These are phyloP conservation scores for Carcharodon carcharias DNA, from an alignment of 2,797 vertebrate genomes.

Conservation along the genomic window DNA sequence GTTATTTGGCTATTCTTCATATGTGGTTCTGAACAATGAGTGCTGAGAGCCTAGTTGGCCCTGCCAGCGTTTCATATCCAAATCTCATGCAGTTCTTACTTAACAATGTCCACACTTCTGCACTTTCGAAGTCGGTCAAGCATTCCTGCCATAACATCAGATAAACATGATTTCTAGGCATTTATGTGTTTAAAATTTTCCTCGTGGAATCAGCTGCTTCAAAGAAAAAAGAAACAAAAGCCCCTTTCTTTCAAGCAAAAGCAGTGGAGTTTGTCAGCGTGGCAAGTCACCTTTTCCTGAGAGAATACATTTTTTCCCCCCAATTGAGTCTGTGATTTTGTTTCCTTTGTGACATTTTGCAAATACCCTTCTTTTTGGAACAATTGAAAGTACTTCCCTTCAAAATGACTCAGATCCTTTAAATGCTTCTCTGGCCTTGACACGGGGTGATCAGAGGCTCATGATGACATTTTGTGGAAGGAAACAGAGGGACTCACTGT, in stretches of 20 bases:
- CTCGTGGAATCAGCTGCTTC: background rate
- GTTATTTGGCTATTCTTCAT: background rate
- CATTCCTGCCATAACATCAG: background rate
- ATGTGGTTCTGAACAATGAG: background rate
- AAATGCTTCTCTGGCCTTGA: slow-evolving; percentile 24
- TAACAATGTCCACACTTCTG: background rate
- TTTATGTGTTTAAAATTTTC: background rate
- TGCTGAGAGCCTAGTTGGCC: background rate
- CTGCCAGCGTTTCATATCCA: background rate
- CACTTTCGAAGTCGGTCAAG: background rate
- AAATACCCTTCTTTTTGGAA: slow-evolving; percentile 1
- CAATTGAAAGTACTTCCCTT: slow-evolving; percentile 30
- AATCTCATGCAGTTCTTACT: background rate
- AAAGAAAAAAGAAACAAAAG: background rate
- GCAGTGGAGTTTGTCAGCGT: background rate
- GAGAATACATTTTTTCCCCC: background rate
- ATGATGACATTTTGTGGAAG: slow-evolving; percentile 24
- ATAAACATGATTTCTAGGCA: background rate
- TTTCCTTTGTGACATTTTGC: slow-evolving; percentile 26
- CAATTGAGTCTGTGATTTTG: background rate
- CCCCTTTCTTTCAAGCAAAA: background rate
- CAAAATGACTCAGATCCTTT: slow-evolving; percentile 34
- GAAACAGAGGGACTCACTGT: slow-evolving; percentile 36
- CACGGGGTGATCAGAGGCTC: slow-evolving; percentile 24
- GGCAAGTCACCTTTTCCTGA: slow-evolving; percentile 1